These are phyloP conservation scores for Papilio aristodemus DNA, from an alignment of 1,140 invertebrate genomes.

Conservation along the genomic window DNA sequence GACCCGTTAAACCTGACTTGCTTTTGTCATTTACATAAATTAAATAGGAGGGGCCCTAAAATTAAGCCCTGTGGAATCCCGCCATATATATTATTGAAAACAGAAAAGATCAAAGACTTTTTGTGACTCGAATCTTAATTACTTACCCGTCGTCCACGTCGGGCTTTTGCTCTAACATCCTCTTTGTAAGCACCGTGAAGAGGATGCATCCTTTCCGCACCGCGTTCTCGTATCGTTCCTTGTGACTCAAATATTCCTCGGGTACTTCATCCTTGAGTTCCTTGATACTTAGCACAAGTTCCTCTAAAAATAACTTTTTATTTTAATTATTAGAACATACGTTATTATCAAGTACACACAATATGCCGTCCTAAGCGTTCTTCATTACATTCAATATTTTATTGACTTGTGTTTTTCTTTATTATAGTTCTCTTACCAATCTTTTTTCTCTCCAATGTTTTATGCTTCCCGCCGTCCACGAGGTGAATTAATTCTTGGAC, in stretches of 20 bases:
- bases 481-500: slow-evolving; percentile 86
- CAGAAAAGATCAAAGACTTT: too few relatives aligned
- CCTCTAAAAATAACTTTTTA: slow-evolving; percentile 80
- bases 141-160: neutral
- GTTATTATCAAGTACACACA: too few relatives aligned
- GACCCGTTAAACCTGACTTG: too few relatives aligned
- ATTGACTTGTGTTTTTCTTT: too few relatives aligned
- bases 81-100: too few relatives aligned
- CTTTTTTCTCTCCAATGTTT: slow-evolving; percentile 42
- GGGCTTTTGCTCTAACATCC: neutral
- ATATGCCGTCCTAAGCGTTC: too few relatives aligned
- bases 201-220: slow-evolving; percentile 85
- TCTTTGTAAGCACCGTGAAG: slow-evolving; percentile 48
- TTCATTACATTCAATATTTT: too few relatives aligned
- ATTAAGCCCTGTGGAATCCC: too few relatives aligned
- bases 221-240: slow-evolving; percentile 90
- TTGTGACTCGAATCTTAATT: too few relatives aligned
- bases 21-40: too few relatives aligned
- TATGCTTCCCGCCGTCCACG: slow-evolving; percentile 85
- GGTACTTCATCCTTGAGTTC: slow-evolving; percentile 85
- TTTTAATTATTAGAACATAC: too few relatives aligned
- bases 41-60: too few relatives aligned
- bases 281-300: slow-evolving; percentile 87
- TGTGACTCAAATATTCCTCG: slow-evolving; percentile 89
- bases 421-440: slow-evolving; percentile 46